Evolutionary conservation across 2,888 invertebrate genomes (phyloP).

Genomic region (Eurytoma californica): DNA sequence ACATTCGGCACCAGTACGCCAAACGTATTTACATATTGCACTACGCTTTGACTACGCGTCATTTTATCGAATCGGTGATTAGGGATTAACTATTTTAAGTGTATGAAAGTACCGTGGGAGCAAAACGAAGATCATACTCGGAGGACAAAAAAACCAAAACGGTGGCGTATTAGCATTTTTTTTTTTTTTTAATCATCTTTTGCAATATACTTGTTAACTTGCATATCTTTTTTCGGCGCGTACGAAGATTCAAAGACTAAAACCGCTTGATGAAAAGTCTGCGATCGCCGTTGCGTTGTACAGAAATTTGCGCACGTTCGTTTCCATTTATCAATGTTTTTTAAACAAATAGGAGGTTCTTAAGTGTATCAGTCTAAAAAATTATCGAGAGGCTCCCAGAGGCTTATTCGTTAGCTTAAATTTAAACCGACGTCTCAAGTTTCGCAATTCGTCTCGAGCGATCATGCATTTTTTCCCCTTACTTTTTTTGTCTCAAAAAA

Average conservation of each 20-base stretch:
- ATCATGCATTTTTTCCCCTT: constrained; percentile 5
- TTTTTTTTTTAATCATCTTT: background rate
- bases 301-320: constrained; percentile 36
- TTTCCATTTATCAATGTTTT: background rate
- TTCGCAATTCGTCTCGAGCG: constrained; percentile 6
- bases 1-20: constrained; percentile 63
- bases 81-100: constrained; percentile 38
- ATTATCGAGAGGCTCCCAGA: constrained; percentile 22
- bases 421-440: background rate
- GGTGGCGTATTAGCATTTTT: constrained; percentile 41
- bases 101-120: constrained; percentile 52
- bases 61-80: constrained; percentile 59
- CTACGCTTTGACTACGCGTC: constrained; percentile 70
- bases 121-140: constrained; percentile 48
- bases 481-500: constrained; percentile 10
- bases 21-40: constrained; percentile 66
- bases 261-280: no score
- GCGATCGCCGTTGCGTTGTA: background rate
- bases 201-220: no score
- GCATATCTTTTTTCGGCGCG: no score
- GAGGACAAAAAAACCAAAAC: constrained; percentile 40
- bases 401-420: constrained; percentile 7
- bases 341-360: constrained; percentile 67
- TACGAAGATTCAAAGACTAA: no score
- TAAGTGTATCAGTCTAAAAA: constrained; percentile 74